These are phyloP conservation scores for Hirtodrosophila histrioides DNA, from an alignment of 2,888 invertebrate species.

Conservation along the genomic window DNA sequence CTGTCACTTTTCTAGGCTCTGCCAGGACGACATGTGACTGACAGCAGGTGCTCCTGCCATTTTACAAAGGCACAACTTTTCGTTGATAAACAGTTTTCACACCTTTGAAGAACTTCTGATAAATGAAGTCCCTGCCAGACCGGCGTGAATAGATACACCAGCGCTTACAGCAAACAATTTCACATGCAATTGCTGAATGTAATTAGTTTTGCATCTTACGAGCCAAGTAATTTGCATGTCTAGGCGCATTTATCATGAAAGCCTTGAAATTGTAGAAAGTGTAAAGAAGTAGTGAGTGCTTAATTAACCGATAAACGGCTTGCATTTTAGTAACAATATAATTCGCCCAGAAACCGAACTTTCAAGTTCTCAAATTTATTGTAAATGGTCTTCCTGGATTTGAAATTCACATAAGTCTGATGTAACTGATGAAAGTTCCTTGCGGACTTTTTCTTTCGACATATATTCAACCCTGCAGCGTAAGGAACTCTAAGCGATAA, in stretches of 20 bases:
- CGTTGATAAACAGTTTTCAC: slow-evolving; percentile 7
- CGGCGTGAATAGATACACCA: not conserved
- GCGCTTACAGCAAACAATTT: not conserved
- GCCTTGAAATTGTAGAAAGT: not conserved
- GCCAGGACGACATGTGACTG: not conserved
- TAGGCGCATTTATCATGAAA: not conserved
- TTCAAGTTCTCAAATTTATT: too few relatives aligned
- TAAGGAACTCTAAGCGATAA: too few relatives aligned
- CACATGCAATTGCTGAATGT: slow-evolving; percentile 13
- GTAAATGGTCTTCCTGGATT: too few relatives aligned
- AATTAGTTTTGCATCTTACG: slow-evolving; percentile 23
- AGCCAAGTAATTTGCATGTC: slow-evolving; percentile 28
- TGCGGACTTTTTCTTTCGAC: too few relatives aligned
- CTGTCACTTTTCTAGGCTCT: slow-evolving; percentile 26
- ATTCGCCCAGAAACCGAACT: too few relatives aligned
- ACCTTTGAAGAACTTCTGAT: slow-evolving; percentile 2
- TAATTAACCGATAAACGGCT: not conserved
- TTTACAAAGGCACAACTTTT: slow-evolving; percentile 5
- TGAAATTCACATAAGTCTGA: too few relatives aligned
- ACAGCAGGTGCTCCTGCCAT: slow-evolving; percentile 8
- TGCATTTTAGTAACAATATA: too few relatives aligned
- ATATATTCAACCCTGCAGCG: too few relatives aligned
- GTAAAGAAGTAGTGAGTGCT: not conserved
- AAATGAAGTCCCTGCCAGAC: not conserved
- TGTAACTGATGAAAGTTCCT: too few relatives aligned